Evolutionary conservation across 2,797 vertebrate genomes (phyloP), one percentile per base, ranked within the genome.

Genomic region (Typhlichthys subterraneus): DNA sequence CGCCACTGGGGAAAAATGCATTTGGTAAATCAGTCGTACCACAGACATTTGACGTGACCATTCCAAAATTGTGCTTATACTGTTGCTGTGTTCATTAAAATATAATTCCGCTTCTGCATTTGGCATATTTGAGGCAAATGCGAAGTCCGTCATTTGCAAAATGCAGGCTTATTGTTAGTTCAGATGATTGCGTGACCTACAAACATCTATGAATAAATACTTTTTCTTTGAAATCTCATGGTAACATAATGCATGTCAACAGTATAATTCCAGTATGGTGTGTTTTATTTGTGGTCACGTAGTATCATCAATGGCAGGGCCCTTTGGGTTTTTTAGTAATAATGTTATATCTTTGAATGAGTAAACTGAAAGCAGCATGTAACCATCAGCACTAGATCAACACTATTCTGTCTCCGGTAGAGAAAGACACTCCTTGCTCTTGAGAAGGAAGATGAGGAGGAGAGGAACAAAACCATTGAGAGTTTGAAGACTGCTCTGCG

Each of bases 381-480:
- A 38, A 38, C 7, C 38, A 42, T 42, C 38, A 42, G 38, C 38
- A 9, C 38, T 42, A 42, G 38, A 42, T 42, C 9, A 42, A 42
- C 9, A 42, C 7, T 42, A 42, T 42, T 42, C 2, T 42, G 7
- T 42, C 38, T 42, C 9, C 38, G 7, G 7, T 87, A 99, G 98
- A 97, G 97, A 81, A 99, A 94, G 89, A 95, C 96, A 0, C 85
- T 99, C 72, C 93, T 98, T 0, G 96, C 95, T 60, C 87, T 98
- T 88, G 97, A 99, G 79, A 98, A 96, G 64, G 98, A 99, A 76
- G 98, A 99, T 0, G 98, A 98, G 70, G 97, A 99, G 69, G 97
- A 98, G 82, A 95, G 97, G 72, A 99, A 97, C 81, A 99, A 99
- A 93, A 99, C 96, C 12, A 96, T 99, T 0, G 98, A 99, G 86